A percentile compares a stretch with the other conserved stretches of the same genome.
Conservation (phyloP, 1,140 invertebrate genomes). For the Cyphomyrmex costatus region DNA sequence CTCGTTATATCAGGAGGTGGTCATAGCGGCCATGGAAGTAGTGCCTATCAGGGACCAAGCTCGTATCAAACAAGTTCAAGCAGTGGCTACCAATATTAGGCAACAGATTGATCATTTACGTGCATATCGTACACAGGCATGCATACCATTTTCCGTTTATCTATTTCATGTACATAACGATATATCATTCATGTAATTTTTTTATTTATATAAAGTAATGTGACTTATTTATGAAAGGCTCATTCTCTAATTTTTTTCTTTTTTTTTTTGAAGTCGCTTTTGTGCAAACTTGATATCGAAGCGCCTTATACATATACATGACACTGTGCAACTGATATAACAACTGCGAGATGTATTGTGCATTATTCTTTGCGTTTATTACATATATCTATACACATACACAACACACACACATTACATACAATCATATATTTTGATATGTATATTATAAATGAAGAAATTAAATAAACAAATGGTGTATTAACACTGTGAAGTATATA, state of each 20-base stretch:
- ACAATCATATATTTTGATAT: neutral
- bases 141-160: too few species aligned
- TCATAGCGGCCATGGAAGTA: slow-evolving; percentile 36
- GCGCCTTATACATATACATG: neutral
- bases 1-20: neutral
- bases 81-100: slow-evolving; percentile 77
- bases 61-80: slow-evolving; percentile 77
- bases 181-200: too few species aligned
- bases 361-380: slow-evolving; percentile 13
- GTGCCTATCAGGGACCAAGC: slow-evolving; percentile 76
- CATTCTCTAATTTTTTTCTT: neutral
- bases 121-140: too few species aligned
- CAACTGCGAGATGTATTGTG: neutral
- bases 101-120: slow-evolving; percentile 5
- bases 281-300: neutral
- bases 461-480: slow-evolving; percentile 39
- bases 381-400: too few species aligned
- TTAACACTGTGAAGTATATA: slow-evolving; percentile 10
- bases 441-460: neutral
- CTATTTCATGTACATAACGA: too few species aligned
- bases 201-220: slow-evolving; percentile 67
- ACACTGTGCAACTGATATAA: slow-evolving; percentile 8
- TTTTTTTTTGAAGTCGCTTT: neutral
- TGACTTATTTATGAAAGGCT: slow-evolving; percentile 51
- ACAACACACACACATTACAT: neutral